Percentiles rank a stretch among this genome's conserved stretches.
phyloP scores from a whole-genome alignment of 1,140 invertebrate genomes.

The Brachionus manjavacas region DNA sequence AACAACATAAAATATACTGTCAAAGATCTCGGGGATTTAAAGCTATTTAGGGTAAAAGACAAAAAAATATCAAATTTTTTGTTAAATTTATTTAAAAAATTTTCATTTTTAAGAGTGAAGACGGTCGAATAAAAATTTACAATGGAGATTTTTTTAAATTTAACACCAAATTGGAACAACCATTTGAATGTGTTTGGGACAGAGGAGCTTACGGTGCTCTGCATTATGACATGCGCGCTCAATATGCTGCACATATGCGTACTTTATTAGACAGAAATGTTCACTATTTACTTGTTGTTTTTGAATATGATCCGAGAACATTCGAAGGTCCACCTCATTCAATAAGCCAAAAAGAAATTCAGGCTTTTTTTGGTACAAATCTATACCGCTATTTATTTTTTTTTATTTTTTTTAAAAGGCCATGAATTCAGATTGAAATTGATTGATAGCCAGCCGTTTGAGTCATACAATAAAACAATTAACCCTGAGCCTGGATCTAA shows the following conservation, averaged over 20 bases:
- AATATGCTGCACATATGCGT: neutral
- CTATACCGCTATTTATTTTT: neutral
- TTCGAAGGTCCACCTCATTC: conserved; percentile 1
- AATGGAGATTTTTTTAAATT: conserved; percentile 34
- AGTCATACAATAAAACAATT: neutral
- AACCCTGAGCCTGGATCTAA: neutral
- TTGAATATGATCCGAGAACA: neutral
- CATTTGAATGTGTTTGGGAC: conserved; percentile 39
- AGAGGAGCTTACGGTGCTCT: conserved; percentile 16
- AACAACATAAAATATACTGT: neutral
- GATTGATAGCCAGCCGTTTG: neutral
- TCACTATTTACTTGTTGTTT: neutral
- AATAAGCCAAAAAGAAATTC: neutral
- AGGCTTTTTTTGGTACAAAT: neutral
- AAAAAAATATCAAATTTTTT: too few species aligned
- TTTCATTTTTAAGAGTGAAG: neutral
- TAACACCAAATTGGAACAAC: neutral
- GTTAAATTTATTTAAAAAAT: neutral
- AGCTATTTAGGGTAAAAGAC: neutral
- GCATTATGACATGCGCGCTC: neutral
- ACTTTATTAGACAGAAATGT: neutral
- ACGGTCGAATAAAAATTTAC: conserved; percentile 4
- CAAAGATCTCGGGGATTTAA: neutral
- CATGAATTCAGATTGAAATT: neutral
- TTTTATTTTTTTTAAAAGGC: neutral